Evolutionary conservation across 2,888 invertebrate species (phyloP), one percentile per base, ranked within the genome.

Genomic region (Dasysyrphus albostriatus): DNA sequence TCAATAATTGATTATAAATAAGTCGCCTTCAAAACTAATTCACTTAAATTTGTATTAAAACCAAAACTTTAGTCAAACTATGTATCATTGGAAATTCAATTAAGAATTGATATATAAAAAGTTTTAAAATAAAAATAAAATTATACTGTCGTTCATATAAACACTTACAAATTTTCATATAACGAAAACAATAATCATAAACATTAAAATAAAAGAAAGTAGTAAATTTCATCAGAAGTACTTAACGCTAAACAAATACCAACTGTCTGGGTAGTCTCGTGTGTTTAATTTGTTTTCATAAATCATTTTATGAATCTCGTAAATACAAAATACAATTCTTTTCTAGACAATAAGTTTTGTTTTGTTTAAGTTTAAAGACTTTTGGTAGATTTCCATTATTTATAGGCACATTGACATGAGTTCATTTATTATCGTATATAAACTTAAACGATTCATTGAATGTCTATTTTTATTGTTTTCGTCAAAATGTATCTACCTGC

Each of bases 241-340:
- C 47, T 3, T n/a, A 3, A 8, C 7, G 7, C n/a, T 8, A 47
- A 47, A 47, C n/a, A 56, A 32, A 56, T 34, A 34, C 34, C 0
- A 56, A 32, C 14, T 56, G 32, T 56, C 32, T 32, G 29, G 29
- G 24, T 24, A 24, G 24, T 24, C 24, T 24, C 2, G n/a, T 56
- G n/a, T n/a, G 4, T 56, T 56, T 56, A 32, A 56, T 56, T 56
- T 56, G 56, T 32, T 56, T 56, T 56, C 56, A 56, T 56, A 56
- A 56, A 56, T 56, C 32, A n/a, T 56, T 56, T 19, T 34, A 32
- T 24, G 24, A 3, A 2, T 16, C 2, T 34, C n/a, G 3, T 3
- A 34, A 32, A 56, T n/a, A n/a, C n/a, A 56, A 19, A 32, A 9
- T n/a, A 34, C 32, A 56, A n/a, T 9, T 32, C 34, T 12, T 19